Evolutionary conservation across 2,888 invertebrate species (phyloP).

Genomic region (Campaea margaritaria): DNA sequence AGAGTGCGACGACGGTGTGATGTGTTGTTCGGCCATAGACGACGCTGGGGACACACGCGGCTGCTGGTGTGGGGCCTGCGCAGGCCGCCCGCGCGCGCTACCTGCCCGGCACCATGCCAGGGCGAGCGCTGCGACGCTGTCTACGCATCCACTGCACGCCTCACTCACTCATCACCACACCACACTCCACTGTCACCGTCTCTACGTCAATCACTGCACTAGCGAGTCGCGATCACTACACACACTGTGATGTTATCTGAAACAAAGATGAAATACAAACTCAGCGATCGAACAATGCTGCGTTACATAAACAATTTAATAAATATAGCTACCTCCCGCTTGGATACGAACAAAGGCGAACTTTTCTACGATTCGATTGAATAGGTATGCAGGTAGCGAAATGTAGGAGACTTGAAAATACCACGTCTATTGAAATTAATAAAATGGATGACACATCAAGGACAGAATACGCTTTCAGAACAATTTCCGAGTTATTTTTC

Average conservation of each 20-base stretch:
- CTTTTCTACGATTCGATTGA: constrained; percentile 31
- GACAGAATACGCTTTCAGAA: constrained; percentile 67
- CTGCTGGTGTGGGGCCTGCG: constrained; percentile 84
- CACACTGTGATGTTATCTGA: constrained; percentile 71
- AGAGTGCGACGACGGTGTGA: constrained; percentile 90
- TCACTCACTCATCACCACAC: constrained; percentile 56
- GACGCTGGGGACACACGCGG: constrained; percentile 90
- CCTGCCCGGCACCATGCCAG: constrained; percentile 85
- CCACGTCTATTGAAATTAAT: constrained; percentile 70
- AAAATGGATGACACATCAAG: constrained; percentile 83
- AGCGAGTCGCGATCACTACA: constrained; percentile 44
- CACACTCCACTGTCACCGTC: constrained; percentile 50
- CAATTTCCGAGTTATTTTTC: constrained; percentile 77
- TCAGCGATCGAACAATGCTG: constrained; percentile 74
- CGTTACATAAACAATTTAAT: constrained; percentile 83
- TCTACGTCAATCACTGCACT: constrained; percentile 42
- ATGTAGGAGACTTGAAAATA: constrained; percentile 50
- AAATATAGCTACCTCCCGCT: constrained; percentile 69
- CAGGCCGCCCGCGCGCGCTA: constrained; percentile 85
- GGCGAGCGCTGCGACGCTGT: constrained; percentile 74
- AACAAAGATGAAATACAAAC: constrained; percentile 76
- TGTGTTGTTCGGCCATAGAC: constrained; percentile 97
- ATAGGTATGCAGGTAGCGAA: constrained; percentile 5
- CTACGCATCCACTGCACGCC: constrained; percentile 70
- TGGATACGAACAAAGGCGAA: constrained; percentile 27